Conservation (phyloP, 2,888 invertebrate genomes). For the Sphaerophoria rueppellii region DNA sequence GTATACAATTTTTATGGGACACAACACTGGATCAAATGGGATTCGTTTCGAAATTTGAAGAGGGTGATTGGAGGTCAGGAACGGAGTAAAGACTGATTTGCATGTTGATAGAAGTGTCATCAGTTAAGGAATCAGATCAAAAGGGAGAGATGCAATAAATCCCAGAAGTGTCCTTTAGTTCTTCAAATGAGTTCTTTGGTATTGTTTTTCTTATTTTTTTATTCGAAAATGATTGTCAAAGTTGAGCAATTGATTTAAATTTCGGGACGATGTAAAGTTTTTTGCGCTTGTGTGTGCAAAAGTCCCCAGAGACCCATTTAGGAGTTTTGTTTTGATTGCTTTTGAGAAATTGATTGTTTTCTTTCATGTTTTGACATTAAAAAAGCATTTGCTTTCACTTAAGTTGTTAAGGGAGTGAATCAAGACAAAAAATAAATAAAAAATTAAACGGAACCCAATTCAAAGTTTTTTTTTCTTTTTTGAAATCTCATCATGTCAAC, state of each 20-base stretch:
- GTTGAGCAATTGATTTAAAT: conserved; percentile 25
- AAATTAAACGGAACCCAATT: no score
- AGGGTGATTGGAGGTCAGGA: neutral
- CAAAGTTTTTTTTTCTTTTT: no score
- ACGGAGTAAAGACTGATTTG: conserved; percentile 30
- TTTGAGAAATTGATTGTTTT: no score
- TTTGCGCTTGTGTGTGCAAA: neutral
- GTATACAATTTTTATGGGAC: conserved; percentile 39
- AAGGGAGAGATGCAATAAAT: conserved; percentile 38
- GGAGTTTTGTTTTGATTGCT: no score
- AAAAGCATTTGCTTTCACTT: no score
- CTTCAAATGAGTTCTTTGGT: conserved; percentile 23
- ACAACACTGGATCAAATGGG: conserved; percentile 38
- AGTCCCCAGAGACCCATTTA: no score
- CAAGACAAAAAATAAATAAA: no score
- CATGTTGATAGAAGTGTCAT: conserved; percentile 55
- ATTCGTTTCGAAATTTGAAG: conserved; percentile 52
- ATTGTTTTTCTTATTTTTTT: neutral
- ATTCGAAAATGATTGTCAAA: neutral
- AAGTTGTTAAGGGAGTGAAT: no score
- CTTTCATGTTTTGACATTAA: no score
- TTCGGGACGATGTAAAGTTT: neutral
- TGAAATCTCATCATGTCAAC: no score
- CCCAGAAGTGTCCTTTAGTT: conserved; percentile 25
- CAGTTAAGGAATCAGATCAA: conserved; percentile 42